Conservation (phyloP, 2,797 vertebrate genomes). For the Tauraco hartlaubi region DNA sequence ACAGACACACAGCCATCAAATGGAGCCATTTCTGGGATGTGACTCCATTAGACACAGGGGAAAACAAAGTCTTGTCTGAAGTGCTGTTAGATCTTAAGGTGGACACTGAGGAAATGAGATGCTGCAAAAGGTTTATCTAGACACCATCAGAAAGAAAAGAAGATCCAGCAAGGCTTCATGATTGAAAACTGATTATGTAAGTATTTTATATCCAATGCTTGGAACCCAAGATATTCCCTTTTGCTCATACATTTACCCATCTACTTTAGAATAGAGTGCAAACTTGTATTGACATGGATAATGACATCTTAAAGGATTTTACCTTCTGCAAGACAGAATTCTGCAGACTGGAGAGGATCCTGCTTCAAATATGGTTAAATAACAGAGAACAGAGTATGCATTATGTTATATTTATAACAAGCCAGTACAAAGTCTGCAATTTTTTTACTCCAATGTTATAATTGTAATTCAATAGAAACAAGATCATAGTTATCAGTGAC, state of each 20-base stretch:
- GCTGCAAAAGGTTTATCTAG: neutral
- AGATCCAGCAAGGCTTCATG: neutral
- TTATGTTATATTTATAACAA: constrained; percentile 82
- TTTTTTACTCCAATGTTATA: constrained; percentile 77
- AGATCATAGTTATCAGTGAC: constrained; percentile 78
- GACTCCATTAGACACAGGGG: neutral
- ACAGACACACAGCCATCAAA: neutral
- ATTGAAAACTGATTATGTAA: neutral
- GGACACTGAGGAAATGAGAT: neutral
- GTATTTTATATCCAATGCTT: neutral
- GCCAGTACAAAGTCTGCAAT: constrained; percentile 78
- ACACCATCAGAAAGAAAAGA: neutral
- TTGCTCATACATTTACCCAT: neutral
- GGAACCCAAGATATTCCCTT: neutral
- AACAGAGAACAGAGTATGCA: constrained; percentile 76
- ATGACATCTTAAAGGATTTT: constrained; percentile 48
- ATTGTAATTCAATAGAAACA: constrained; percentile 71
- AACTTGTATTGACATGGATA: neutral
- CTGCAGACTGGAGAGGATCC: constrained; percentile 39
- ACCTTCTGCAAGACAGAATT: constrained; percentile 26
- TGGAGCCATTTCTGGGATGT: neutral
- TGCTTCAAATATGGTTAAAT: constrained; percentile 77
- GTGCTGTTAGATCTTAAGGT: neutral
- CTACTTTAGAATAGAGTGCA: neutral
- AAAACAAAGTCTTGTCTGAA: neutral